These are phyloP conservation scores for Palythoa grandiflora DNA, from an alignment of 92 coral and sea anemone species.

Conservation along the genomic window DNA sequence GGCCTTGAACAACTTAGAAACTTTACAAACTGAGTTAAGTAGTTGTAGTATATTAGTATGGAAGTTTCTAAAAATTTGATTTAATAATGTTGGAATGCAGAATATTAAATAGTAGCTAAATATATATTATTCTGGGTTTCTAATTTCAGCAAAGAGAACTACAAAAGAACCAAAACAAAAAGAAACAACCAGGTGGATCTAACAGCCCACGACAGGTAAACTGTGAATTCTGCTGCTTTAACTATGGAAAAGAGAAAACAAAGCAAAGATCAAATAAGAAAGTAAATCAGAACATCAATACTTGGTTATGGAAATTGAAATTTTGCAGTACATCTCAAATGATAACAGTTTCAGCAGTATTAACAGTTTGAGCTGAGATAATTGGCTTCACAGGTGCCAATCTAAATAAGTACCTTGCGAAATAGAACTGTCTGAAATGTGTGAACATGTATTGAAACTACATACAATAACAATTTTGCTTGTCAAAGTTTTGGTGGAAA, in stretches of 20 bases:
- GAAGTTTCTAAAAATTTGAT: no score
- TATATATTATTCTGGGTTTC: background rate
- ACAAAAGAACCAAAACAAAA: constrained; percentile 34
- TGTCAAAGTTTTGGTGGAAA: no score
- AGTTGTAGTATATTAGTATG: background rate
- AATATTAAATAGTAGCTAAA: background rate
- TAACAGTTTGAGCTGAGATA: background rate
- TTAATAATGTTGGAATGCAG: background rate
- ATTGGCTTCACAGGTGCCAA: background rate
- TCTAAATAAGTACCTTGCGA: background rate
- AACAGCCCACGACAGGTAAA: constrained; percentile 50
- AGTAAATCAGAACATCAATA: background rate
- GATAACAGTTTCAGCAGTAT: background rate
- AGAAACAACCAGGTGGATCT: constrained; percentile 45
- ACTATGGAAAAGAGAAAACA: background rate
- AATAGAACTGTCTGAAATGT: no score
- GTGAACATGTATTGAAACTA: no score
- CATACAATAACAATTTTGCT: no score
- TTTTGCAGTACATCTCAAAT: background rate
- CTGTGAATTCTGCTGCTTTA: background rate
- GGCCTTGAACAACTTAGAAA: background rate
- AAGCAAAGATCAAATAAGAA: background rate
- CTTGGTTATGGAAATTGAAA: background rate
- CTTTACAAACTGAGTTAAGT: background rate
- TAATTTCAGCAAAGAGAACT: constrained; percentile 34